Percentiles rank a stretch among this genome's conserved stretches.
phyloP scores from a whole-genome alignment of 1,140 invertebrate species.

The Coelopa frigida region DNA sequence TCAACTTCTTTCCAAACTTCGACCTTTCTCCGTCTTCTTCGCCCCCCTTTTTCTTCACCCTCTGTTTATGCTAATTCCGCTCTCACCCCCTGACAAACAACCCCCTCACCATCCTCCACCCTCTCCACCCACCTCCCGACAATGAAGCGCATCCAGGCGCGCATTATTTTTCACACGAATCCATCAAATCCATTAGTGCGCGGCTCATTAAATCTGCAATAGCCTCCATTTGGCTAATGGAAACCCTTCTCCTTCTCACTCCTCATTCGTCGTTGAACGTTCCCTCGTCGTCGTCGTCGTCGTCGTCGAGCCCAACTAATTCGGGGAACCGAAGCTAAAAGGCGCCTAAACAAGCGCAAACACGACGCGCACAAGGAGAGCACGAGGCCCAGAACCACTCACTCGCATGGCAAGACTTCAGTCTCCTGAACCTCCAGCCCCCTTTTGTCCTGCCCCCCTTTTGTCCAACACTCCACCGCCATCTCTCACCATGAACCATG shows the following conservation, averaged over 20 bases:
- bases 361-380: not conserved
- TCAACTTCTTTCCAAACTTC: no score
- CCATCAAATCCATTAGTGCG: slow-evolving; percentile 35
- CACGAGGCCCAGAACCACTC: not conserved
- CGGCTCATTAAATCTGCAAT: slow-evolving; percentile 44
- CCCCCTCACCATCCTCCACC: not conserved
- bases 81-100: slow-evolving; percentile 3
- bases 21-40: not conserved
- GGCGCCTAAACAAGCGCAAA: not conserved
- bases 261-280: no score
- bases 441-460: not conserved
- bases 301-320: not conserved
- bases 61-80: not conserved
- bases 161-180: no score
- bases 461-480: no score
- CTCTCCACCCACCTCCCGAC: not conserved
- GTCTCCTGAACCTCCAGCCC: not conserved
- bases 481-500: no score
- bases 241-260: no score
- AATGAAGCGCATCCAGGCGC: no score
- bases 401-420: not conserved
- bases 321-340: not conserved
- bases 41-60: not conserved
- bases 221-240: slow-evolving; percentile 43
- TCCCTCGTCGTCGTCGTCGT: slow-evolving; percentile 12